Percentiles rank a stretch among this genome's conserved stretches.
These are phyloP conservation scores for Chloropsis cyanopogon DNA, from an alignment of 2,113 vertebrate genomes.

Conservation along the genomic window DNA sequence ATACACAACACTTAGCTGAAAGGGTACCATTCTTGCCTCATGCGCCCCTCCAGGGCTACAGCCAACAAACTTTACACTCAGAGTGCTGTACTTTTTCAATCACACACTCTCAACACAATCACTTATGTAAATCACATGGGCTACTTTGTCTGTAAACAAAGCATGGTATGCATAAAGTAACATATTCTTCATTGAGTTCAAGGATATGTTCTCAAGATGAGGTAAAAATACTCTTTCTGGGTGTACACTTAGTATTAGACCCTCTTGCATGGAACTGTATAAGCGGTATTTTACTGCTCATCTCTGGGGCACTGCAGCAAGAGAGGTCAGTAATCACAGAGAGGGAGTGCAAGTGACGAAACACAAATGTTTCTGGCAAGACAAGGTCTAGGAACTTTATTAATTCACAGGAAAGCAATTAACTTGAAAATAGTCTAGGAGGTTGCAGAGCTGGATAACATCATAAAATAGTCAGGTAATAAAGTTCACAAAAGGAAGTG, in stretches of 20 bases:
- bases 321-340: neutral
- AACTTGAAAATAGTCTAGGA: neutral
- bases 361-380: neutral
- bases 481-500: neutral
- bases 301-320: neutral
- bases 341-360: neutral
- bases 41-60: neutral
- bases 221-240: neutral
- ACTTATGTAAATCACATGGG: neutral
- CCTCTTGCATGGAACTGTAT: neutral
- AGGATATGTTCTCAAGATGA: neutral
- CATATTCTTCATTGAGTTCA: neutral
- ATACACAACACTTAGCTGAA: neutral
- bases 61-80: neutral
- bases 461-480: neutral
- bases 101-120: neutral
- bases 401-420: neutral
- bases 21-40: neutral
- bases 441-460: neutral
- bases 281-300: neutral
- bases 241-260: neutral
- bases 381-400: neutral
- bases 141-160: neutral
- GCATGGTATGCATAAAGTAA: neutral
- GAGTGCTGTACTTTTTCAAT: neutral